These are phyloP conservation scores for Leptoteleia sp. DNA, from an alignment of 1,140 invertebrate genomes.

Conservation along the genomic window DNA sequence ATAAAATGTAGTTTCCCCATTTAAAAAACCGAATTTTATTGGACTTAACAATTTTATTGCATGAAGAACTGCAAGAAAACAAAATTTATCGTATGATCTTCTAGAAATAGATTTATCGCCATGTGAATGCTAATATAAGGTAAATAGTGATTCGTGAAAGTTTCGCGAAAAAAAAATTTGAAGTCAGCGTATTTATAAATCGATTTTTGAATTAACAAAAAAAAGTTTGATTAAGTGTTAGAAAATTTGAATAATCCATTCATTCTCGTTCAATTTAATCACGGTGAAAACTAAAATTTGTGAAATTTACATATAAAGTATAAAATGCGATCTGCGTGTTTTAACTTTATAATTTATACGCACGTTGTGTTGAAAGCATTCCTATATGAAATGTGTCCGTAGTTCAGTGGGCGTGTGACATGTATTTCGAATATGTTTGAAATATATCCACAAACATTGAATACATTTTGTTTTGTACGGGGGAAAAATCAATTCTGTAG, in stretches of 20 bases:
- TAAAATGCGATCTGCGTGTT: constrained; percentile 6
- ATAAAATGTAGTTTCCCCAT: neutral
- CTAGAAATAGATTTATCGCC: neutral
- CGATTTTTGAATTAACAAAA: constrained; percentile 8
- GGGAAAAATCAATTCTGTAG: too few relatives aligned
- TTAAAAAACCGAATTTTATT: neutral
- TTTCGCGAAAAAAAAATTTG: too few relatives aligned
- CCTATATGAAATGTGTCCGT: constrained; percentile 19
- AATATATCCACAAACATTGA: constrained; percentile 9
- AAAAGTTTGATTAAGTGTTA: constrained; percentile 6
- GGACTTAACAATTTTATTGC: neutral
- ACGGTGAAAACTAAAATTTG: constrained; percentile 6
- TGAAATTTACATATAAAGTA: constrained; percentile 18
- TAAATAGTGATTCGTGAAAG: too few relatives aligned
- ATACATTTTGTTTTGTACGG: constrained; percentile 3
- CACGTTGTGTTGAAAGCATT: constrained; percentile 21
- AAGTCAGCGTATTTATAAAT: neutral
- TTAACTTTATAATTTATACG: constrained; percentile 33
- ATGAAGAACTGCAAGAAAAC: neutral
- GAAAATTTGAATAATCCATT: constrained; percentile 20
- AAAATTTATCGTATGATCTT: neutral
- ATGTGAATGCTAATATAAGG: neutral
- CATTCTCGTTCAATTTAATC: constrained; percentile 11
- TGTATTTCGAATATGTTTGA: constrained; percentile 20
- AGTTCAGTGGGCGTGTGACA: constrained; percentile 9